These are phyloP conservation scores for Leptopilina clavipes DNA, from an alignment of 1,140 invertebrate genomes.

Conservation along the genomic window DNA sequence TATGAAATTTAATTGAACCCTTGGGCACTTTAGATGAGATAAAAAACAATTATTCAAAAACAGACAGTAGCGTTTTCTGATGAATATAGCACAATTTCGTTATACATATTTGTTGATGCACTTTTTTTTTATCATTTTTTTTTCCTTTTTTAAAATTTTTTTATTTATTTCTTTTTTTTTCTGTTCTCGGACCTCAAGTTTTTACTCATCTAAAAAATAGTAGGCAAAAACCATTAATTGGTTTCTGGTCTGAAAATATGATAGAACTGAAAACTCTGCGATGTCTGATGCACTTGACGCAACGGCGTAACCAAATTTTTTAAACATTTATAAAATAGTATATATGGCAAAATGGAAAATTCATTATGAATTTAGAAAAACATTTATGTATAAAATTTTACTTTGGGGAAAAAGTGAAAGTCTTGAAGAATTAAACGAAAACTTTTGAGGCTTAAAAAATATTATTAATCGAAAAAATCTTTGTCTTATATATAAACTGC, in stretches of 20 bases:
- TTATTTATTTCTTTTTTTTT: too few species aligned
- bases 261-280: conserved; percentile 13
- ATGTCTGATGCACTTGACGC: neutral
- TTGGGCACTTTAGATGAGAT: neutral
- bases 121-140: neutral
- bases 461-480: too few species aligned
- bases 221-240: conserved; percentile 22
- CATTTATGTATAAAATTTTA: too few species aligned
- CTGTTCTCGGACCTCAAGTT: neutral
- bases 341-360: neutral
- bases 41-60: conserved; percentile 16
- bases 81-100: neutral
- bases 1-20: conserved; percentile 33
- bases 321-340: neutral
- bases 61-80: conserved; percentile 6
- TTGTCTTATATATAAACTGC: too few species aligned
- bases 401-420: too few species aligned
- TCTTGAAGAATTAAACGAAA: too few species aligned
- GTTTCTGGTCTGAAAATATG: conserved; percentile 30
- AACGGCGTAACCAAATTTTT: conserved; percentile 23
- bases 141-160: too few species aligned
- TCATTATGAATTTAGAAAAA: too few species aligned
- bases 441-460: too few species aligned
- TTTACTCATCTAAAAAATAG: conserved; percentile 23
- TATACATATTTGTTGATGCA: conserved; percentile 20